Evolutionary conservation across 2,113 vertebrate species (phyloP).

Genomic region (Chrysochloris asiatica): DNA sequence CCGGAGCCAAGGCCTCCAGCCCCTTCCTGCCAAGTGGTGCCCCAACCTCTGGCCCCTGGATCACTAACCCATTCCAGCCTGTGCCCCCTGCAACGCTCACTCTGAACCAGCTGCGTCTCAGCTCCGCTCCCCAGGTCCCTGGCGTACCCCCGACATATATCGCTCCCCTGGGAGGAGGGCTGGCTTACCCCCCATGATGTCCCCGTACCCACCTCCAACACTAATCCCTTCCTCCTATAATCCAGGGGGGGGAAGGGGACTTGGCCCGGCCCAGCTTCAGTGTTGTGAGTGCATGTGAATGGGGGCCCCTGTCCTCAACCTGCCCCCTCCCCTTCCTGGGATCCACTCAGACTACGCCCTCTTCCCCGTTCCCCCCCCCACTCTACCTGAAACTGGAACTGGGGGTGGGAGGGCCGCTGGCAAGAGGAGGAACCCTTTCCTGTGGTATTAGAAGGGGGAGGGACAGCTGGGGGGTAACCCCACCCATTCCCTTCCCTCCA

Average conservation of each 20-base stretch:
- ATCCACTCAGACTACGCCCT: constrained; percentile 76
- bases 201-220: constrained; percentile 84
- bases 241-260: constrained; percentile 42
- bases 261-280: background rate
- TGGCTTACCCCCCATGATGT: constrained; percentile 89
- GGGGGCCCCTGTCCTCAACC: constrained; percentile 17
- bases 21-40: constrained; percentile 90
- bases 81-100: constrained; percentile 87
- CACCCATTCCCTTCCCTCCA: background rate
- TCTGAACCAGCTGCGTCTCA: constrained; percentile 91
- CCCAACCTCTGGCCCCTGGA: constrained; percentile 56
- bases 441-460: constrained; percentile 65
- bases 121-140: constrained; percentile 87
- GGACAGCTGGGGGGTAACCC: constrained; percentile 40
- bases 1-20: constrained; percentile 86
- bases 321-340: constrained; percentile 16
- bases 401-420: constrained; percentile 8
- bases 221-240: constrained; percentile 90
- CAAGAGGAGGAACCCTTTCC: constrained; percentile 59
- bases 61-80: constrained; percentile 83
- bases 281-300: constrained; percentile 79
- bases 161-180: constrained; percentile 79
- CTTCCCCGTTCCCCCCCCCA: background rate
- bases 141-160: constrained; percentile 79
- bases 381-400: constrained; percentile 25